Conservation (phyloP, 2,113 vertebrate genomes). For the Phrynosoma blainvillii region DNA sequence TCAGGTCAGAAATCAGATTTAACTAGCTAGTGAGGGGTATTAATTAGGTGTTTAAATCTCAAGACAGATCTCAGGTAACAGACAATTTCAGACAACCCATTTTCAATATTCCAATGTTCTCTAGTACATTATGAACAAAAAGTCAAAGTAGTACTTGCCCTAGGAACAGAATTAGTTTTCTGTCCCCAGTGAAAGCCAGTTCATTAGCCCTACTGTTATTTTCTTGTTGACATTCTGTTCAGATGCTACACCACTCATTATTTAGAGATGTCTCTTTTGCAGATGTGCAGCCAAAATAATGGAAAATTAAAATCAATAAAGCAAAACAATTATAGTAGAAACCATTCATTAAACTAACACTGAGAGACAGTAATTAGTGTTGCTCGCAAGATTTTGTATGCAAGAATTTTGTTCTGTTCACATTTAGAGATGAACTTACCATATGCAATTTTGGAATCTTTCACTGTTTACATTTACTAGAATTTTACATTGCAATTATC, state of each 20-base stretch:
- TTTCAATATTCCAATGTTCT: not conserved
- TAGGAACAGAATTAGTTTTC: not conserved
- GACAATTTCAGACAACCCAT: not conserved
- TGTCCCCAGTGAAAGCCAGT: not conserved
- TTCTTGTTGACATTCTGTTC: not conserved
- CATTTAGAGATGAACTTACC: not conserved
- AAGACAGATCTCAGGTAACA: not conserved
- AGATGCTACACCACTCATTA: not conserved
- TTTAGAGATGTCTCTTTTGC: not conserved
- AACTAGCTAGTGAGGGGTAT: no score
- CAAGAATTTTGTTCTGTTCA: not conserved
- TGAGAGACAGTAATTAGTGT: not conserved
- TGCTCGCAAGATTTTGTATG: not conserved
- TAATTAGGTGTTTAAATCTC: not conserved
- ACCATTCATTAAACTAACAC: not conserved
- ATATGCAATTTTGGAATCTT: not conserved
- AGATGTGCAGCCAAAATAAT: not conserved
- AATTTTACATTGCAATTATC: no score
- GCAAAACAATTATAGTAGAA: not conserved
- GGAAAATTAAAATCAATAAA: not conserved
- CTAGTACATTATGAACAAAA: not conserved
- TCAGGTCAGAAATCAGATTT: not conserved
- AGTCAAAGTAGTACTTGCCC: not conserved
- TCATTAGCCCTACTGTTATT: no score
- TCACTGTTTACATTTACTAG: no score